Percentiles rank a stretch among this genome's conserved stretches.
phyloP scores from a whole-genome alignment of 2,888 invertebrate genomes.

The Drosophila longiperda region DNA sequence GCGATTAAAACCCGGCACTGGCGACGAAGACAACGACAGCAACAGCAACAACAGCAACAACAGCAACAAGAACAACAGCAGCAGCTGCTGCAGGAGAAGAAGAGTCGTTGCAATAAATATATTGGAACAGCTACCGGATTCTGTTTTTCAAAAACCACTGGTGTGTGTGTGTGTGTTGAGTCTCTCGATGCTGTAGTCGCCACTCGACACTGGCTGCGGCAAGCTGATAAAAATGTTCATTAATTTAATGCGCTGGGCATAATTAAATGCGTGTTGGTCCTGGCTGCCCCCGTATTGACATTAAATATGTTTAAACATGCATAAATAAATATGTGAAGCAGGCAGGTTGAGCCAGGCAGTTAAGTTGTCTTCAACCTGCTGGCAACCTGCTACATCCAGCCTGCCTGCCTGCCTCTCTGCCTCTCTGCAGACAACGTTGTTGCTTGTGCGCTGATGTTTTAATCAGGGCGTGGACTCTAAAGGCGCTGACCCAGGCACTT shows the following conservation, averaged over 20 bases:
- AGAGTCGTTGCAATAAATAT: slow-evolving; percentile 69
- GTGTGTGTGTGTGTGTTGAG: slow-evolving; percentile 22
- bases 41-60: slow-evolving; percentile 20
- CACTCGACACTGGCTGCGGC: slow-evolving; percentile 24
- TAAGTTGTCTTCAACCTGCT: slow-evolving; percentile 8
- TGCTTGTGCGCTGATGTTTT: slow-evolving; percentile 68
- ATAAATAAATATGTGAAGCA: slow-evolving; percentile 68
- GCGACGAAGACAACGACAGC: slow-evolving; percentile 40
- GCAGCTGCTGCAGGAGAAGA: slow-evolving; percentile 2
- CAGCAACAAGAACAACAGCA: slow-evolving; percentile 12
- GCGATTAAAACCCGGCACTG: slow-evolving; percentile 70
- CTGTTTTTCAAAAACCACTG: slow-evolving; percentile 15
- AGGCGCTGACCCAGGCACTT: slow-evolving; percentile 69
- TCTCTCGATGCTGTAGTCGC: not conserved
- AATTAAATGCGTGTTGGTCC: slow-evolving; percentile 77
- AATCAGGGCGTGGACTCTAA: slow-evolving; percentile 66
- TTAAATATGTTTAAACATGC: slow-evolving; percentile 81
- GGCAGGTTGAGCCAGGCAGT: slow-evolving; percentile 5
- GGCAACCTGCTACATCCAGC: not conserved
- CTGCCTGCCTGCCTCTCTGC: not conserved
- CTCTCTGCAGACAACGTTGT: slow-evolving; percentile 29
- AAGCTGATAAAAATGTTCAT: slow-evolving; percentile 72
- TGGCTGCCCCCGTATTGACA: slow-evolving; percentile 75
- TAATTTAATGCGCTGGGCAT: slow-evolving; percentile 77
- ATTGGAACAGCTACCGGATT: slow-evolving; percentile 69